These are phyloP conservation scores for Ellobium chinense DNA, from an alignment of 2,888 invertebrate species.

Conservation along the genomic window DNA sequence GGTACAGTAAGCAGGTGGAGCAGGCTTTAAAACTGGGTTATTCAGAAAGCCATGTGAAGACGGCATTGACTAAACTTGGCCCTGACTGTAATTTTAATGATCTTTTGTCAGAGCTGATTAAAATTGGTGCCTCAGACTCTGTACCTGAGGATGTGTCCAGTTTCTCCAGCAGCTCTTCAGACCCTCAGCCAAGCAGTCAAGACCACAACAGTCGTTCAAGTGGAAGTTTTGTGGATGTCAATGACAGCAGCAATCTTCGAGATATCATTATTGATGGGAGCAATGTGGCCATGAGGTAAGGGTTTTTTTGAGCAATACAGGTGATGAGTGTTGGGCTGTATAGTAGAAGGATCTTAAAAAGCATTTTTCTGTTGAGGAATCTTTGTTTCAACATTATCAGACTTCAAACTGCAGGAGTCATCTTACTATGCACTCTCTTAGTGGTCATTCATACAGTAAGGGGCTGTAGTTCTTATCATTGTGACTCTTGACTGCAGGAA, in stretches of 20 bases:
- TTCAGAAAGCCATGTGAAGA: slow-evolving; percentile 90
- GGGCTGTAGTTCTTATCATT: too few relatives aligned
- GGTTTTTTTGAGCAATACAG: too few relatives aligned
- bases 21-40: slow-evolving; percentile 96
- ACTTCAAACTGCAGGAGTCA: too few relatives aligned
- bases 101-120: slow-evolving; percentile 91
- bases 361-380: too few relatives aligned
- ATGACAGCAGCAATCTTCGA: slow-evolving; percentile 77
- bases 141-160: neutral
- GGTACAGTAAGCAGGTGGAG: slow-evolving; percentile 85
- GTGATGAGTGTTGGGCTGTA: too few relatives aligned
- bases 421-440: too few relatives aligned
- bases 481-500: too few relatives aligned
- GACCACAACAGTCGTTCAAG: neutral
- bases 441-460: too few relatives aligned
- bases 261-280: slow-evolving; percentile 90
- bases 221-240: neutral
- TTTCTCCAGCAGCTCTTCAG: neutral
- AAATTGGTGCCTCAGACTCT: slow-evolving; percentile 81
- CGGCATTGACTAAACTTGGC: slow-evolving; percentile 91
- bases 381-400: too few relatives aligned
- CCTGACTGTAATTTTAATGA: slow-evolving; percentile 92
- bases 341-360: too few relatives aligned
- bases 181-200: neutral
- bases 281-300: slow-evolving; percentile 91